phyloP scores from a whole-genome alignment of 1,140 invertebrate species.

The Drosophila jambulina region DNA sequence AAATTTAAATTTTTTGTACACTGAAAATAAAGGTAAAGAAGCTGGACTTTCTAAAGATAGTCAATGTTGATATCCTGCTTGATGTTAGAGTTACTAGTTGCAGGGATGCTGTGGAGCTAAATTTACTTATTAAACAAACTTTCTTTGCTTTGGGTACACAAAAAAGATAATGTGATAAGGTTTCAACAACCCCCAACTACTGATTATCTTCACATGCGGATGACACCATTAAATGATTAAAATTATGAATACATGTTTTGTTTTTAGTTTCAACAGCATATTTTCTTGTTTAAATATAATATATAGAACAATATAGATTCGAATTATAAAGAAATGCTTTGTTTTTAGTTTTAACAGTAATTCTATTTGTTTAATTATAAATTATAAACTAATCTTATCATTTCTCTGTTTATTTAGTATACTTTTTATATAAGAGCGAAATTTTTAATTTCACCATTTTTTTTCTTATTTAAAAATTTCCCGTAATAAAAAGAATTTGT shows the following conservation, averaged over 20 bases:
- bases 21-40: background rate
- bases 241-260: background rate
- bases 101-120: background rate
- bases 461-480: no score
- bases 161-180: background rate
- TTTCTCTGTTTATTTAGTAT: no score
- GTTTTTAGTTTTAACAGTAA: no score
- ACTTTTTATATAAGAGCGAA: no score
- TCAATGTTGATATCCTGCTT: no score
- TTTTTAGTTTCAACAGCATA: background rate
- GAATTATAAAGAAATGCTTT: no score
- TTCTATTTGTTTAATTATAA: no score
- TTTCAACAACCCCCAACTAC: background rate
- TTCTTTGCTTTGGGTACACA: background rate
- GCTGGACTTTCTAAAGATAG: background rate
- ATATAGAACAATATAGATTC: background rate
- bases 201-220: background rate
- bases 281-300: background rate
- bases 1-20: background rate
- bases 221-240: background rate
- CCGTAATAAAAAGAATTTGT: no score
- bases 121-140: background rate
- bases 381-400: no score
- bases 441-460: no score
- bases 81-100: background rate